A percentile compares a stretch with the other conserved stretches of the same genome.
Conservation (phyloP, 2,888 invertebrate species). For the Diaperis boleti region DNA sequence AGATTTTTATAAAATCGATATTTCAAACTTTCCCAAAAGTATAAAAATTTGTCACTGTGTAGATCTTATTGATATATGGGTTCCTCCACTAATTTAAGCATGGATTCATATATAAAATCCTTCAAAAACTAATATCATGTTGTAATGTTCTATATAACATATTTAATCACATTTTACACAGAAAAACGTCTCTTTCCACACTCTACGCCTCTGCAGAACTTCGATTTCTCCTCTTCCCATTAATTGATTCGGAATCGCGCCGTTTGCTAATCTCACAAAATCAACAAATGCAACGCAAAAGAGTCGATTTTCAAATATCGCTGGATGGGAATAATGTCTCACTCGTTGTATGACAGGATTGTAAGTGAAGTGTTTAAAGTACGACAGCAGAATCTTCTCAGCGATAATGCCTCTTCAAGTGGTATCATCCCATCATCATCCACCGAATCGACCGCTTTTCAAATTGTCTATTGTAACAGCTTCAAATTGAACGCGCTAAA, state of each 20-base stretch:
- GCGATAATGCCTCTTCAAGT: conserved; percentile 51
- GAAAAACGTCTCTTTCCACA: no score
- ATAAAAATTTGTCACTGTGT: no score
- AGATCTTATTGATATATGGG: no score
- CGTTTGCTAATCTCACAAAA: conserved; percentile 9
- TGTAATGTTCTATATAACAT: no score
- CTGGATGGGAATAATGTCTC: conserved; percentile 27
- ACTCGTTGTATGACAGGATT: conserved; percentile 35
- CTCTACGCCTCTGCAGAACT: neutral
- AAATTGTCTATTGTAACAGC: conserved; percentile 57
- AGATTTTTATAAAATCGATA: no score
- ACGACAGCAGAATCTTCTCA: conserved; percentile 49
- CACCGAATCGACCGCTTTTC: conserved; percentile 54
- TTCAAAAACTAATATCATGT: no score
- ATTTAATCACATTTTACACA: no score
- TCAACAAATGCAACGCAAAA: conserved; percentile 21
- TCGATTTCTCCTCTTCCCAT: neutral
- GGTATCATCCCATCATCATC: conserved; percentile 51
- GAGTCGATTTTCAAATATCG: conserved; percentile 21
- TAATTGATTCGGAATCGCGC: conserved; percentile 6
- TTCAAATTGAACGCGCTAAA: conserved; percentile 50
- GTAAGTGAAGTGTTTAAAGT: conserved; percentile 46
- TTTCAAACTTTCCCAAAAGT: no score
- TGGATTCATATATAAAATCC: no score
- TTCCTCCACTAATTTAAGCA: no score